Conservation (phyloP, 2,113 vertebrate genomes). For the Falcunculus frontatus region DNA sequence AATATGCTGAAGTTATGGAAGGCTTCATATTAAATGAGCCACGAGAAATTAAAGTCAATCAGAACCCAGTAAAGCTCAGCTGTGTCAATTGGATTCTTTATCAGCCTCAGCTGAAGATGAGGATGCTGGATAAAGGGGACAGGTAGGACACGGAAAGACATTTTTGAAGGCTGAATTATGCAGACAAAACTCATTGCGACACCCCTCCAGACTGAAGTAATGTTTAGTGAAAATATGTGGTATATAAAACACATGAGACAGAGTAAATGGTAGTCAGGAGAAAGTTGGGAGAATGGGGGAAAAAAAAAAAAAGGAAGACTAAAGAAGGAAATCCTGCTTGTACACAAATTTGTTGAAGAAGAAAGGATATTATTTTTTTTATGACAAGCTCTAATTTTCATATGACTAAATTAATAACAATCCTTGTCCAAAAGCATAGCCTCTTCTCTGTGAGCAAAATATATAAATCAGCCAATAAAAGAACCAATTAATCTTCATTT, state of each 20-base stretch:
- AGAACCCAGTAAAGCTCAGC: neutral
- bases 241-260: neutral
- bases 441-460: neutral
- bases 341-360: neutral
- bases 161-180: neutral
- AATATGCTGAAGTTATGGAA: neutral
- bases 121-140: neutral
- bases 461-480: neutral
- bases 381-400: neutral
- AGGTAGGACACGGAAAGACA: neutral
- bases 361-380: neutral
- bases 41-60: neutral
- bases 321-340: neutral
- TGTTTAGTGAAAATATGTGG: neutral
- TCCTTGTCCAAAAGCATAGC: neutral
- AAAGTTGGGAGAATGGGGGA: rapidly evolving
- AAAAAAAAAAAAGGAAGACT: neutral
- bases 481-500: rapidly evolving
- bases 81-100: neutral
- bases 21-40: neutral
- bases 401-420: neutral
- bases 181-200: neutral
- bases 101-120: neutral
- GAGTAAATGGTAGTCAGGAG: neutral
- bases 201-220: neutral